These are phyloP conservation scores for Apis dorsata DNA, from an alignment of 1,140 invertebrate species.

Conservation along the genomic window DNA sequence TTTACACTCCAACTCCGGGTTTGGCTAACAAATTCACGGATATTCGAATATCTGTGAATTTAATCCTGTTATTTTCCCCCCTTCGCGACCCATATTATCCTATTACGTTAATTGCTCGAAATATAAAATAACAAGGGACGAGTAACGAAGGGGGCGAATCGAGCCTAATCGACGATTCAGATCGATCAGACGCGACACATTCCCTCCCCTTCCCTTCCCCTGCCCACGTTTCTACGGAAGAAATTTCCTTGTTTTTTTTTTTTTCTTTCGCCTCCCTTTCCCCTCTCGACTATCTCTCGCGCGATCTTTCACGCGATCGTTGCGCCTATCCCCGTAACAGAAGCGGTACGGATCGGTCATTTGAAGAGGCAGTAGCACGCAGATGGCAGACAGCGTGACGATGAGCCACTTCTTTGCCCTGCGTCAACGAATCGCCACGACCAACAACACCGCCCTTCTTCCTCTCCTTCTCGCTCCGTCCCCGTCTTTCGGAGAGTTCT, in stretches of 20 bases:
- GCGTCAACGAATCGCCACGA: conserved; percentile 44
- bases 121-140: no score
- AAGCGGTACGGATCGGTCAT: conserved; percentile 39
- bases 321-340: conserved; percentile 34
- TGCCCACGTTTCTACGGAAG: no score
- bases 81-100: background rate
- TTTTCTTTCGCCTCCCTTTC: conserved; percentile 19
- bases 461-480: background rate
- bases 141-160: no score
- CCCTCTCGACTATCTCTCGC: conserved; percentile 2
- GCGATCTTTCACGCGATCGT: conserved; percentile 9
- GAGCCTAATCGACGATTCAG: no score
- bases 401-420: conserved; percentile 51
- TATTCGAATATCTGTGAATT: no score
- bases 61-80: no score
- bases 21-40: background rate
- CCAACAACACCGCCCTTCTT: conserved; percentile 10
- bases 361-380: conserved; percentile 49
- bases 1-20: background rate
- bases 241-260: no score
- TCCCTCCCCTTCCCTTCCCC: no score
- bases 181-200: no score
- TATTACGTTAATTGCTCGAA: no score
- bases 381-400: conserved; percentile 67
- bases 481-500: background rate